Evolutionary conservation across 2,888 invertebrate genomes (phyloP).

Genomic region (Lottia gigantea): DNA sequence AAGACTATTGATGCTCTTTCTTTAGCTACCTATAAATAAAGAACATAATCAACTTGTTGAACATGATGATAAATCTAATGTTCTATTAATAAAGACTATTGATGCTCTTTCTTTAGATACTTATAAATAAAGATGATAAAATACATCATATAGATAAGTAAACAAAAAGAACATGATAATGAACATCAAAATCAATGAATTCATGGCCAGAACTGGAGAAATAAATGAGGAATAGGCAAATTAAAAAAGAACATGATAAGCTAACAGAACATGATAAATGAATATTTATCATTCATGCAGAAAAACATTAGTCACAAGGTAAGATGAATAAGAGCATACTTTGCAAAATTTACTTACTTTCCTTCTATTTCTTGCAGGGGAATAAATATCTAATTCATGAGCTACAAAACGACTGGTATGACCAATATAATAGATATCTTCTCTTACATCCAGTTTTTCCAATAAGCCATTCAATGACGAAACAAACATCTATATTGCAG

Average conservation of each 20-base stretch:
- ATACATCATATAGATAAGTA: too few species aligned
- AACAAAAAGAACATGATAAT: too few species aligned
- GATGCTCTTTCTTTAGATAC: constrained; percentile 61
- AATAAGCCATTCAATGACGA: constrained; percentile 70
- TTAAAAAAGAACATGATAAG: too few species aligned
- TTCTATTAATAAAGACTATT: constrained; percentile 73
- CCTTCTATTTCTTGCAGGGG: constrained; percentile 72
- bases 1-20: constrained; percentile 66
- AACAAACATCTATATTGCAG: constrained; percentile 48
- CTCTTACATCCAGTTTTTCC: constrained; percentile 74
- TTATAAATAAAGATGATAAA: constrained; percentile 39
- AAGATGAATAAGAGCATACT: too few species aligned
- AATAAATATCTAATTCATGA: constrained; percentile 74
- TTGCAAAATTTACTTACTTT: constrained; percentile 69
- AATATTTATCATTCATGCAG: too few species aligned
- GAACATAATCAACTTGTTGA: too few species aligned
- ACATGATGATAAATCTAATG: constrained; percentile 73
- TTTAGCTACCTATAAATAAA: constrained; percentile 50
- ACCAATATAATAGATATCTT: constrained; percentile 77
- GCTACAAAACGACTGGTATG: constrained; percentile 75
- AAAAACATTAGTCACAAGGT: too few species aligned
- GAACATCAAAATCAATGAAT: too few species aligned
- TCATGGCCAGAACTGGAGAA: too few species aligned
- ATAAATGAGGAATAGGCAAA: too few species aligned
- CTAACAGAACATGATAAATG: too few species aligned